A percentile compares a stretch with the other conserved stretches of the same genome.
Conservation (phyloP, 2,113 vertebrate genomes). For the Lepus europaeus region DNA sequence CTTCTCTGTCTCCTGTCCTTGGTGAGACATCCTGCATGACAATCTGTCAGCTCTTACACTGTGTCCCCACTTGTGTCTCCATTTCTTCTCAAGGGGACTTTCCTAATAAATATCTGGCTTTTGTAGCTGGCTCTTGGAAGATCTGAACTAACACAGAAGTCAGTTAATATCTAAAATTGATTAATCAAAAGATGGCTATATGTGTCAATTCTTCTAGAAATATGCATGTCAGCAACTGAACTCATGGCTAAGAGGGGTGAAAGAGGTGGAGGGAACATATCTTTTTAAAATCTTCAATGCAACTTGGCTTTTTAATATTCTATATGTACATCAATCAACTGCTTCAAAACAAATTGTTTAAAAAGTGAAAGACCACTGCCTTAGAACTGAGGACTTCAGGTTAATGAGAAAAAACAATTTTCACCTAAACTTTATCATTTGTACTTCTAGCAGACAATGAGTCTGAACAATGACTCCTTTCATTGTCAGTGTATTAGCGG, state of each 20-base stretch:
- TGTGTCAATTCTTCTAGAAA: not conserved
- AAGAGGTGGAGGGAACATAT: not conserved
- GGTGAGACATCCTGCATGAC: not conserved
- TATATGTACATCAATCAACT: not conserved
- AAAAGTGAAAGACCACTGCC: not conserved
- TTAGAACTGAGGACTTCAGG: not conserved
- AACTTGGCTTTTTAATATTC: not conserved
- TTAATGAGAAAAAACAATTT: not conserved
- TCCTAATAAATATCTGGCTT: not conserved
- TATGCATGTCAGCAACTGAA: not conserved
- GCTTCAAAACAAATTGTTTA: slow-evolving; percentile 7
- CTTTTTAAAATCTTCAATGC: not conserved
- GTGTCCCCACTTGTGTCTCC: not conserved
- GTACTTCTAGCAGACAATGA: not conserved
- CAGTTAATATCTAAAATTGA: not conserved
- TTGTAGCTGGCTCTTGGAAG: not conserved
- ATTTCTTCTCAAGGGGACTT: not conserved
- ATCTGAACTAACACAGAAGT: not conserved
- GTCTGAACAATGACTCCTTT: not conserved
- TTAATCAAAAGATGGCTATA: not conserved
- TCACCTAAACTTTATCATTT: not conserved
- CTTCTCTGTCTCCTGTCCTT: not conserved
- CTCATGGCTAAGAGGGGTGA: not conserved
- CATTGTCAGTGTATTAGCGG: not conserved
- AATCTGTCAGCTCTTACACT: not conserved